Base-by-base conservation (phyloP, 2,797 vertebrate genomes). In the Pempheris klunzingeri region DNA sequence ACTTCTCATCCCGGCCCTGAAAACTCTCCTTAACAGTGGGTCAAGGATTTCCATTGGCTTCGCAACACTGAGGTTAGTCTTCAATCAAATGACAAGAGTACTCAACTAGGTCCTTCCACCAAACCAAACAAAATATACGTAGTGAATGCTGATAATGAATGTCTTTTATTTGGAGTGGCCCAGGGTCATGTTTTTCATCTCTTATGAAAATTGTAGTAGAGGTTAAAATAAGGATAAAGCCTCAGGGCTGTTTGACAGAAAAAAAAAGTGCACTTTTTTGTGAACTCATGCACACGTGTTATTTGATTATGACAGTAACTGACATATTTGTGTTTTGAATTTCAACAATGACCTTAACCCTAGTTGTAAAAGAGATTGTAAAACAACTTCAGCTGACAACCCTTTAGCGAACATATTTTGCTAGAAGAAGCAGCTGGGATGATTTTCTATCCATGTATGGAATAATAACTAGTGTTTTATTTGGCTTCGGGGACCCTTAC, bases 381-480 rank as follows among this genome's bases (percentile, higher is more conserved):
- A 38, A 44, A 39, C 32, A 44, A 34, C 46, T 71, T 61, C 43
- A 68, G 53, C 7, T 20, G 46, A 38, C 46, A 73, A 9, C 43
- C 46, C 28, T 18, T 52, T 60, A 43, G 28, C 18, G 47, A 36
- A 47, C 60, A 22, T 70, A 20, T 54, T 55, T 67, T 55, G 22
- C 12, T 49, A 1, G 12, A 54, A 8, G 54, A 9, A 38, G 26
- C 20, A 66, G 41, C 39, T 60, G 38, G 28, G 64, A 41, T 32
- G 18, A 55, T 70, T 38, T 49, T 55, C 36, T 17, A 28, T 43
- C 17, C 46, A 68, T 62, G 60, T 49, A 12, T 36, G 1, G 44
- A 73, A 82, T 67, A 54, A 69, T 24, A 57, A 69, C 44, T 22
- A 36, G n/a, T n/a, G n/a, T 74, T 71, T 32, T 15, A 73, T 78